Conservation (phyloP, 2,113 vertebrate species). For the Grammomys dolichurus region DNA sequence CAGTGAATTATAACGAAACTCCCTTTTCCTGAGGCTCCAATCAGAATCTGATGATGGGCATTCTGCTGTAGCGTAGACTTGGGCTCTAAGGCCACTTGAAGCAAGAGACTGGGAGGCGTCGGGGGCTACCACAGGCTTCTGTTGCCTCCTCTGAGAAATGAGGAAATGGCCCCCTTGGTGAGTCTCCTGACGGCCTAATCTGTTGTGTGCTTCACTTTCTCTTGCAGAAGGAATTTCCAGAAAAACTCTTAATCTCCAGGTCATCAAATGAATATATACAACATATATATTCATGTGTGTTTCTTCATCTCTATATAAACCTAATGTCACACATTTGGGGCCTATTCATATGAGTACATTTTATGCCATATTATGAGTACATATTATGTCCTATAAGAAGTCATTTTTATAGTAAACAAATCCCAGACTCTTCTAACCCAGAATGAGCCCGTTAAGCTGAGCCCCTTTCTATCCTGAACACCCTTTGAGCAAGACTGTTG, state of each 20-base stretch:
- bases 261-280: not conserved
- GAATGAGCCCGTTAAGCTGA: not conserved
- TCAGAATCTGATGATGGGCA: not conserved
- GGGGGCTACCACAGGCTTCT: not conserved
- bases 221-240: constrained; percentile 42
- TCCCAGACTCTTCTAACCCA: not conserved
- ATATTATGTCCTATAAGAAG: not conserved
- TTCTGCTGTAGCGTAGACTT: not conserved
- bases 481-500: not conserved
- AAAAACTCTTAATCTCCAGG: constrained; percentile 34
- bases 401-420: constrained; percentile 2
- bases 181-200: not conserved
- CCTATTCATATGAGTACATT: not conserved
- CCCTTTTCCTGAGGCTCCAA: not conserved
- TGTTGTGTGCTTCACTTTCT: not conserved
- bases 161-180: not conserved
- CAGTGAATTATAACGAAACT: constrained; percentile 27
- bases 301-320: not conserved
- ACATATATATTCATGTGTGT: not conserved
- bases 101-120: not conserved
- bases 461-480: not conserved
- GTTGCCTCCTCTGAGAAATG: not conserved
- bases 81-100: not conserved
- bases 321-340: not conserved
- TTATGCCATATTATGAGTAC: not conserved